phyloP scores from a whole-genome alignment of 2,888 invertebrate species.

The Stramonita haemastoma region DNA sequence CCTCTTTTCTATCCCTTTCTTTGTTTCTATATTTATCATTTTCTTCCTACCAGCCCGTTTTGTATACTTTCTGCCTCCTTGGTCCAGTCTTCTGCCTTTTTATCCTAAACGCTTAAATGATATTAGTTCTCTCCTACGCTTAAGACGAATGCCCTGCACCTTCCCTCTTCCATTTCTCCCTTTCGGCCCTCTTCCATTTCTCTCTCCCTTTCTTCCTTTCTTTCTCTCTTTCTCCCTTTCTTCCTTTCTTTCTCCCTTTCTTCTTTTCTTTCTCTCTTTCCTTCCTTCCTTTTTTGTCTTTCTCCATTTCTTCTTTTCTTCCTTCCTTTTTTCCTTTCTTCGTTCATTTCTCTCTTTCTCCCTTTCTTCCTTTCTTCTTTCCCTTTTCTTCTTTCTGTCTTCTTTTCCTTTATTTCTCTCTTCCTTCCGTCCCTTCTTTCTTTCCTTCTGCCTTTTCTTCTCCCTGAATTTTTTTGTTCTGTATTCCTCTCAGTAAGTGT shows the following conservation, averaged over 20 bases:
- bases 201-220: background rate
- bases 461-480: too few species aligned
- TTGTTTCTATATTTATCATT: too few species aligned
- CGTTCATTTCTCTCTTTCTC: background rate
- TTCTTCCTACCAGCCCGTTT: too few species aligned
- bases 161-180: too few species aligned
- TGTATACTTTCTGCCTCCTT: too few species aligned
- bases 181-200: background rate
- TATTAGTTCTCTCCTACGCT: too few species aligned
- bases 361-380: background rate
- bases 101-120: too few species aligned
- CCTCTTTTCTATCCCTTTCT: too few species aligned
- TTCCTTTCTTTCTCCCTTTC: background rate
- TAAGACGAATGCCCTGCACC: too few species aligned
- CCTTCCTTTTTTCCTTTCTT: background rate
- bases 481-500: background rate
- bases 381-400: background rate
- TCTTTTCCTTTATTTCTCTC: too few species aligned
- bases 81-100: too few species aligned
- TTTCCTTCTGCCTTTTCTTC: background rate
- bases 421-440: background rate
- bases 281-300: background rate
- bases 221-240: background rate
- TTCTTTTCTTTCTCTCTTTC: background rate
- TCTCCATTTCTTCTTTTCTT: background rate